phyloP scores from a whole-genome alignment of 2,797 vertebrate species.

The Loris lydekkerianus region DNA sequence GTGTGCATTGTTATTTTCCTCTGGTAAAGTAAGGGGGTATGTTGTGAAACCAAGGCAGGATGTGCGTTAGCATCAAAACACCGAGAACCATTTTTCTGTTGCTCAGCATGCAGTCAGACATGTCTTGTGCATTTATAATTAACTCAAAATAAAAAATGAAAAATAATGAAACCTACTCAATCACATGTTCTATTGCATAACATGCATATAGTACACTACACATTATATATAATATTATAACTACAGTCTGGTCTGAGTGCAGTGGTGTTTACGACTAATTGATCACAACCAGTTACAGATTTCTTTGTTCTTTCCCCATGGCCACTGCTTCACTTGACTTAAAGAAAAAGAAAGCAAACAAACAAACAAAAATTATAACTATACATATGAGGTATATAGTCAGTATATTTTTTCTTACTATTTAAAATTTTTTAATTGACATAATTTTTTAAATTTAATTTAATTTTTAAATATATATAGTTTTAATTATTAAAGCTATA shows the following conservation, averaged over 20 bases:
- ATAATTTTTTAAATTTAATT: background rate
- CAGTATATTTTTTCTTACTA: background rate
- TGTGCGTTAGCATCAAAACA: background rate
- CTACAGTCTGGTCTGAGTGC: no score
- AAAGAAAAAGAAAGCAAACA: no score
- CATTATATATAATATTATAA: background rate
- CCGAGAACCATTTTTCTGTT: background rate
- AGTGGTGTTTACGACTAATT: no score
- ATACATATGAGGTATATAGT: background rate
- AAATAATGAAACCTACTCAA: background rate
- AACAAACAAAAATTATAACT: background rate
- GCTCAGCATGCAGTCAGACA: background rate
- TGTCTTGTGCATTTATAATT: background rate
- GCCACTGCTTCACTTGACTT: no score
- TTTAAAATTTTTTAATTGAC: background rate
- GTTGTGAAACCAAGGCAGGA: constrained; percentile 27
- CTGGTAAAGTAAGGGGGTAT: background rate
- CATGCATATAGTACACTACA: background rate
- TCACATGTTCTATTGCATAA: background rate
- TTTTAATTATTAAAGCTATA: no score
- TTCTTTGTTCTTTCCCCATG: no score
- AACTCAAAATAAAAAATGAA: background rate
- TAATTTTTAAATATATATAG: no score
- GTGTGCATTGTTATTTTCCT: background rate
- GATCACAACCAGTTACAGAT: no score